Base-by-base conservation (phyloP, 2,888 invertebrate species). In the Eupithecia subumbrata region DNA sequence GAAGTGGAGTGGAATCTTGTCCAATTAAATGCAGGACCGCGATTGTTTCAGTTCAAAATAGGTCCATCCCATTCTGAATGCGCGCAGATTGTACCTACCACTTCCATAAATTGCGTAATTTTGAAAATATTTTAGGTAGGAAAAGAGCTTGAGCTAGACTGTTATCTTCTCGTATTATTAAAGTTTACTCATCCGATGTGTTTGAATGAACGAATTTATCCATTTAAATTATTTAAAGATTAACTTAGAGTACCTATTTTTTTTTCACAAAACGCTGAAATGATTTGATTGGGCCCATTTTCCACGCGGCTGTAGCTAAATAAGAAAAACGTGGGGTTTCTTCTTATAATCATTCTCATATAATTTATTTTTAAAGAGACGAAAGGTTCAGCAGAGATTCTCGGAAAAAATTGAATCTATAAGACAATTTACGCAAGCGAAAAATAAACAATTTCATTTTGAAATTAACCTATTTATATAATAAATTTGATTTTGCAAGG, bases 211-310 rank as follows among this genome's bases (percentile, higher is more conserved):
- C 8, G 43, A 37, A 14, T 43, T 43, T 14, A 14, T 9, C 43
- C 2, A 43, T 43, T 43, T 16, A 5, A 16, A 48, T 48, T 18
- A n/a, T n/a, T 9, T 9, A 18, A 7, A 9, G 7, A 52, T n/a
- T 9, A n/a, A n/a, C 1, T 52, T 7, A 30, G 8, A 18, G 7
- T 5, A 5, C n/a, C n/a, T n/a, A 45, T 0, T 56, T 43, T 4
- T 37, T 71, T 71, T 63, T 37, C 74, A 60, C 18, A 14, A 34
- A 68, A 60, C 60, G 18, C 5, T 68, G 16, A 63, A 68, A 34
- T 34, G 22, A 60, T 68, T 75, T 68, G 16, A 75, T 75, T 68
- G 67, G 56, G 34, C 37, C 63, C 16, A 7, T n/a, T 45, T 56
- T 60, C 45, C 9, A 43, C 60, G 43, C 12, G 18, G 30, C 37